Evolutionary conservation across 2,888 invertebrate genomes (phyloP).

Genomic region (Matsumyia berberina): DNA sequence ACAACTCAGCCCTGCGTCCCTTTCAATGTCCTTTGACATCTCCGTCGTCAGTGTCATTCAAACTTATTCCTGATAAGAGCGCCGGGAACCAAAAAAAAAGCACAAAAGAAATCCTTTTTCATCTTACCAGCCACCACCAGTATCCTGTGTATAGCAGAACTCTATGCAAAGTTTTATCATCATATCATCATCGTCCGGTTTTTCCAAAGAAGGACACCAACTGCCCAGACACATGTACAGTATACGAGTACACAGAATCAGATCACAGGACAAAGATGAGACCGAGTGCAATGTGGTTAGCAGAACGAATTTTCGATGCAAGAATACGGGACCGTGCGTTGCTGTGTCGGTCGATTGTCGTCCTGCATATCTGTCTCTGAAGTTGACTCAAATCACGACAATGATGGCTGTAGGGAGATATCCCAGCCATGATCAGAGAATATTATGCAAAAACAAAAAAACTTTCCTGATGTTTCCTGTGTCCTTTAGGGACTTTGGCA

Average conservation of each 20-base stretch:
- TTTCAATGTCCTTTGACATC: not conserved
- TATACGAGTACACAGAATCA: not conserved
- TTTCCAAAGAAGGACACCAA: constrained; percentile 42
- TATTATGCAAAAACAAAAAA: constrained; percentile 14
- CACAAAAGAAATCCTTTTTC: too few species aligned
- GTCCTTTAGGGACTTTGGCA: not conserved
- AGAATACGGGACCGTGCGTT: constrained; percentile 9
- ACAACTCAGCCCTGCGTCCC: not conserved
- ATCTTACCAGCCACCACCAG: too few species aligned
- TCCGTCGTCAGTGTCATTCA: constrained; percentile 3
- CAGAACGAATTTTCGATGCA: constrained; percentile 2
- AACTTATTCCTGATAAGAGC: not conserved
- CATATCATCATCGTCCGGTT: constrained; percentile 22
- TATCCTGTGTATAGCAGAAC: not conserved
- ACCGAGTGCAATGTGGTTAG: constrained; percentile 34
- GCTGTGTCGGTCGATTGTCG: not conserved
- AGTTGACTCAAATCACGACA: constrained; percentile 59
- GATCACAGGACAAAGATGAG: constrained; percentile 22
- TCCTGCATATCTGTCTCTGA: constrained; percentile 54
- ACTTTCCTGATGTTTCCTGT: constrained; percentile 24
- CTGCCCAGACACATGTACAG: constrained; percentile 13
- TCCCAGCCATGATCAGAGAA: constrained; percentile 29
- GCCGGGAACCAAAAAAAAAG: too few species aligned
- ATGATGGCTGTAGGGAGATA: constrained; percentile 42
- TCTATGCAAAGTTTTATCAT: constrained; percentile 35